A percentile compares a stretch with the other conserved stretches of the same genome.
phyloP scores from a whole-genome alignment of 2,888 invertebrate genomes.

The Meiosimyza platycephala region DNA sequence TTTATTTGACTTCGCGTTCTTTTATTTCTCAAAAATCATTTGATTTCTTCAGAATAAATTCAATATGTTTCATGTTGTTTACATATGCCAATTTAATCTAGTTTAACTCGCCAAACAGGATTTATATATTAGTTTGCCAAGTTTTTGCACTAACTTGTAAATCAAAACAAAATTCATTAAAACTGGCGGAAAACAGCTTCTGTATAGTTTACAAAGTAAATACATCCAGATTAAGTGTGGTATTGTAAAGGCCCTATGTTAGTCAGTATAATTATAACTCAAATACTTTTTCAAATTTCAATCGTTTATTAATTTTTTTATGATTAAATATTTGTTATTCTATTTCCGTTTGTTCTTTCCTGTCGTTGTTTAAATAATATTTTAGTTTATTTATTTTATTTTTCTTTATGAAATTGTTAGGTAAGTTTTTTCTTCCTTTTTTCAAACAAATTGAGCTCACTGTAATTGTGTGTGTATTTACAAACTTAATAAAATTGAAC shows the following conservation, averaged over 20 bases:
- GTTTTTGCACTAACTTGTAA: background rate
- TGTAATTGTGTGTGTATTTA: too few species aligned
- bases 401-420: conserved; percentile 9
- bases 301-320: background rate
- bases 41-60: conserved; percentile 1
- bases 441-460: background rate
- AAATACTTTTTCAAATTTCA: conserved; percentile 8
- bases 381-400: conserved; percentile 21
- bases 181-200: too few species aligned
- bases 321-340: conserved; percentile 7
- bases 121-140: background rate
- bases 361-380: conserved; percentile 5
- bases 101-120: background rate
- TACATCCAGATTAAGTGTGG: too few species aligned
- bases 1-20: background rate
- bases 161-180: too few species aligned
- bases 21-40: conserved; percentile 3
- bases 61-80: background rate
- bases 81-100: background rate
- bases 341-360: background rate
- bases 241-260: too few species aligned
- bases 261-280: too few species aligned
- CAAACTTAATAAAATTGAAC: too few species aligned
- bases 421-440: conserved; percentile 3
- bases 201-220: too few species aligned